Evolutionary conservation across 64 coral and sea anemone species (phyloP).

Genomic region (Montipora sp.): DNA sequence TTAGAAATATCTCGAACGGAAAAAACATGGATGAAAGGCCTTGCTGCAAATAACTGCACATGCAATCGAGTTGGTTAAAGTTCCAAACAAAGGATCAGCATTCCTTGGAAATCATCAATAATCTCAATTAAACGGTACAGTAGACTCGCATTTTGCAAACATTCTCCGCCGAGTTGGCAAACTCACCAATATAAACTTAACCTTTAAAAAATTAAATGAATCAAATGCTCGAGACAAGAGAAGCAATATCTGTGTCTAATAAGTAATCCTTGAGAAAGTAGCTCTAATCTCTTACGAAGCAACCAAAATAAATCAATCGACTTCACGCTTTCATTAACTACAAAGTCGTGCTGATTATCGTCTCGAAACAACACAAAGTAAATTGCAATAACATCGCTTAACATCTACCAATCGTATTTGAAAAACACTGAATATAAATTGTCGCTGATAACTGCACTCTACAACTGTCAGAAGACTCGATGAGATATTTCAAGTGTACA

Average conservation of each 20-base stretch:
- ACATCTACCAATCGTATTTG: constrained; percentile 57
- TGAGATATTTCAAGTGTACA: constrained; percentile 71
- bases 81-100: constrained; percentile 53
- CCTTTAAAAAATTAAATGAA: constrained; percentile 61
- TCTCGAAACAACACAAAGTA: constrained; percentile 57
- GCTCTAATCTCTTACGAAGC: constrained; percentile 35
- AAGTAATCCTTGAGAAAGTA: constrained; percentile 48
- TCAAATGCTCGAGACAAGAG: constrained; percentile 63
- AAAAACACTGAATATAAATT: constrained; percentile 74
- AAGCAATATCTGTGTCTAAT: constrained; percentile 56
- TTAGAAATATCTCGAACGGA: not conserved
- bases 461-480: constrained; percentile 57
- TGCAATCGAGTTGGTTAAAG: constrained; percentile 54
- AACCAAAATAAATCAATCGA: constrained; percentile 43
- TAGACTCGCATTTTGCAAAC: constrained; percentile 67
- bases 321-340: constrained; percentile 42
- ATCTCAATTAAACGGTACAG: constrained; percentile 61
- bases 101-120: constrained; percentile 79
- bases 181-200: constrained; percentile 67
- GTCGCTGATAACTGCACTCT: constrained; percentile 50
- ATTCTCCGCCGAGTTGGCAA: constrained; percentile 61
- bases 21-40: not conserved
- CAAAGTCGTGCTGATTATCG: constrained; percentile 60
- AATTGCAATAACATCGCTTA: constrained; percentile 82
- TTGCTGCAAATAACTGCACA: constrained; percentile 28